Evolutionary conservation across 2,113 vertebrate genomes (phyloP).

Genomic region (Rhinolophus ferrumequinum): DNA sequence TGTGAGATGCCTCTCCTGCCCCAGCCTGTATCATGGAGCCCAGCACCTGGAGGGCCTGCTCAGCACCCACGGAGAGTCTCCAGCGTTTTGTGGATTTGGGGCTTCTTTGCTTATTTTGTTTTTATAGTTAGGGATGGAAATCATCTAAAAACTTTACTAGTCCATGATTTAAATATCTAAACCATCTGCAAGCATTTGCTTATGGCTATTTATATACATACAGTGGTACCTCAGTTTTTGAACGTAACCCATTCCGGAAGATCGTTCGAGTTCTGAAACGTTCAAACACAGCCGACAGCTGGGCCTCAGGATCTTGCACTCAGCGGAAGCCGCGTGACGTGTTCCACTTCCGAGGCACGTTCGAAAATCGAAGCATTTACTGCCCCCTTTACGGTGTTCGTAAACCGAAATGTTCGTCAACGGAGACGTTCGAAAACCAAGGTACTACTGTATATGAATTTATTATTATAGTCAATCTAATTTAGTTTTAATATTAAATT

Average conservation of each 20-base stretch:
- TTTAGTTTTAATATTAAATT: constrained; percentile 38
- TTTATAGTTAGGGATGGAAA: background rate
- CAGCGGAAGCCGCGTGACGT: no score
- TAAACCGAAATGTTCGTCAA: no score
- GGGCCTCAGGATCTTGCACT: no score
- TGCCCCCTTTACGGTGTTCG: no score
- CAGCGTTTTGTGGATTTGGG: rapidly evolving
- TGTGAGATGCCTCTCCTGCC: rapidly evolving
- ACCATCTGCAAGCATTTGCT: constrained; percentile 6
- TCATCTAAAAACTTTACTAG: background rate
- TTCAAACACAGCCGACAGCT: no score
- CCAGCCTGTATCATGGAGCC: rapidly evolving
- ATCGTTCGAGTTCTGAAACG: no score
- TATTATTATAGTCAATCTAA: constrained; percentile 24
- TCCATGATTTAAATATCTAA: background rate
- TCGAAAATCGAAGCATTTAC: no score
- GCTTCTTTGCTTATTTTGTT: background rate
- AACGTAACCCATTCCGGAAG: no score
- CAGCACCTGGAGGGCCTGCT: rapidly evolving
- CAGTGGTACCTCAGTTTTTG: no score
- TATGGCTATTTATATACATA: background rate
- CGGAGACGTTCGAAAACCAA: no score
- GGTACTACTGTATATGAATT: background rate
- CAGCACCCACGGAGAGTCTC: rapidly evolving
- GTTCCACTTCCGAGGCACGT: no score